Evolutionary conservation across 2,888 invertebrate species (phyloP).

Genomic region (Chymomyza fuscimana): DNA sequence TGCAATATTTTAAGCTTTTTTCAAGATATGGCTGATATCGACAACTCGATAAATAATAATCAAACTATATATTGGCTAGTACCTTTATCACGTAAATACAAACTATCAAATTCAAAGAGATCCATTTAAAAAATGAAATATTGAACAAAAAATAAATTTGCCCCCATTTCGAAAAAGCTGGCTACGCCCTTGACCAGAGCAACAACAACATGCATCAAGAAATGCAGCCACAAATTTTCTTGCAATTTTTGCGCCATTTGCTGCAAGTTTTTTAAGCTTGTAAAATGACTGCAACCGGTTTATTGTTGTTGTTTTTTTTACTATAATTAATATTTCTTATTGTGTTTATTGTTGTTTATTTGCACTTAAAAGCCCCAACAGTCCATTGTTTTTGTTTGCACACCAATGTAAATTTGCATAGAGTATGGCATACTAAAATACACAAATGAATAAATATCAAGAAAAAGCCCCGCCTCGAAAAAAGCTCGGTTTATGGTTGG

Average conservation of each 20-base stretch:
- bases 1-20: too few species aligned
- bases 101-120: too few species aligned
- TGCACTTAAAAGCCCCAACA: too few species aligned
- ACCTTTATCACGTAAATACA: too few species aligned
- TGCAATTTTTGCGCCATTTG: slow-evolving; percentile 34
- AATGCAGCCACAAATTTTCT: slow-evolving; percentile 14
- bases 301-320: slow-evolving; percentile 4
- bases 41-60: too few species aligned
- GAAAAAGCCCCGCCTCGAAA: not conserved
- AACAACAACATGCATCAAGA: not conserved
- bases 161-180: too few species aligned
- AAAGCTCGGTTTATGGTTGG: not conserved
- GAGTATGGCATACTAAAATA: not conserved
- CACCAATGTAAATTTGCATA: not conserved
- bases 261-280: slow-evolving; percentile 26
- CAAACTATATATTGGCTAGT: too few species aligned
- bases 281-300: slow-evolving; percentile 47
- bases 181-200: too few species aligned
- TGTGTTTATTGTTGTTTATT: not conserved
- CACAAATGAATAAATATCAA: not conserved
- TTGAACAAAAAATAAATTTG: too few species aligned
- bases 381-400: not conserved
- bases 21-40: too few species aligned
- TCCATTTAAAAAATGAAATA: too few species aligned
- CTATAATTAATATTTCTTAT: not conserved